These are phyloP conservation scores for Podocnemis expansa DNA, from an alignment of 2,113 vertebrate species.

Conservation along the genomic window DNA sequence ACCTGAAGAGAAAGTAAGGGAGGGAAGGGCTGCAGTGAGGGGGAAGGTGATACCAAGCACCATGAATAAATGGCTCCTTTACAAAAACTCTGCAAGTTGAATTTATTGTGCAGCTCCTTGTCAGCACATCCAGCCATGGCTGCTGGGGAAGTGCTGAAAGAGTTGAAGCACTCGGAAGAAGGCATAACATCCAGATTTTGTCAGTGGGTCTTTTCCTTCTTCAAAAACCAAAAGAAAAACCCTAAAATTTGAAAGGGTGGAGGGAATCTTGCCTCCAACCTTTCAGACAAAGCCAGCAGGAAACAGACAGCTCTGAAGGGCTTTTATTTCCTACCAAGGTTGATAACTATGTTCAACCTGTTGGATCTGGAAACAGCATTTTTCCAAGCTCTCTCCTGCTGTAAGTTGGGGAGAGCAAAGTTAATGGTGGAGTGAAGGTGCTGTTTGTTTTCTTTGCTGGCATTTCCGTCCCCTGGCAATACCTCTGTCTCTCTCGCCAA, in stretches of 20 bases:
- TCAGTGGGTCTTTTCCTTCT: background rate
- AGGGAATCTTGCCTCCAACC: background rate
- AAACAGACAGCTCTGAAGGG: background rate
- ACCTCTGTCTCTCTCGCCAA: background rate
- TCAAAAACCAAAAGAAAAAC: background rate
- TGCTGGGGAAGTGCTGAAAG: background rate
- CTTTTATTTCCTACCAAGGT: background rate
- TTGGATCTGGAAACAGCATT: background rate
- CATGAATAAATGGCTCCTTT: background rate
- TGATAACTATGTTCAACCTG: background rate
- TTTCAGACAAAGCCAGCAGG: background rate
- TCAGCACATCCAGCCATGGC: background rate
- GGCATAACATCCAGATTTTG: background rate
- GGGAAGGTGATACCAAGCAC: background rate
- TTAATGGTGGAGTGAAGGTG: background rate
- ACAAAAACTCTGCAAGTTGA: background rate
- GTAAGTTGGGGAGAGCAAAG: too few species aligned
- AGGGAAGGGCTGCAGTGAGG: background rate
- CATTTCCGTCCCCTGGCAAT: background rate
- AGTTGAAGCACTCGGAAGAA: background rate
- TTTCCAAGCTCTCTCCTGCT: background rate
- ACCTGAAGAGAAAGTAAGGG: background rate
- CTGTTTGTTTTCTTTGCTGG: too few species aligned
- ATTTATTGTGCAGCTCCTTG: background rate
- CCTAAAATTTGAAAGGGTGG: background rate